These are phyloP conservation scores for Hapalemur alaotrensis DNA, from an alignment of 2,797 vertebrate genomes.

Conservation along the genomic window DNA sequence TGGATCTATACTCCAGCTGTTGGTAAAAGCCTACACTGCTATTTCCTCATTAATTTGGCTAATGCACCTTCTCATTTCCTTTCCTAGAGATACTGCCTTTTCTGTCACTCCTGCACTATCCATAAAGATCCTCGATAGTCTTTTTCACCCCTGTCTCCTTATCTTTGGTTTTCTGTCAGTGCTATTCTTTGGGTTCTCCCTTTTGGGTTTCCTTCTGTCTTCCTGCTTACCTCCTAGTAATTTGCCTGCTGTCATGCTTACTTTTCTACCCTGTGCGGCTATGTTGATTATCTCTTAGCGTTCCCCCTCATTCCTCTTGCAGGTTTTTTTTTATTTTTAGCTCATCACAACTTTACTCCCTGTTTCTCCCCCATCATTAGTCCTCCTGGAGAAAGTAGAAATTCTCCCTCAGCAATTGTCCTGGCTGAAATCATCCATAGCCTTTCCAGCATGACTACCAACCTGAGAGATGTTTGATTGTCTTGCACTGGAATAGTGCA, in stretches of 20 bases:
- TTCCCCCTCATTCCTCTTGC: background rate
- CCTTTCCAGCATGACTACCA: background rate
- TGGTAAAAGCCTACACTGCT: background rate
- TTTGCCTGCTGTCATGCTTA: background rate
- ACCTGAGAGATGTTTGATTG: background rate
- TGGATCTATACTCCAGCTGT: background rate
- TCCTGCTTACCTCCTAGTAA: background rate
- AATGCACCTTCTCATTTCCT: background rate
- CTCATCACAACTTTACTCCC: background rate
- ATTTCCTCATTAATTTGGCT: background rate
- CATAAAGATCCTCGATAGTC: background rate
- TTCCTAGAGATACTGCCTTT: background rate
- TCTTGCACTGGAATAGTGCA: background rate
- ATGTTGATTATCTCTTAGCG: background rate
- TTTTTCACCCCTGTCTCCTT: background rate
- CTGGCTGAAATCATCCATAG: background rate
- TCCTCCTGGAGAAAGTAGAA: background rate
- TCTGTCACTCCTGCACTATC: background rate
- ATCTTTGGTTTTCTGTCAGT: background rate
- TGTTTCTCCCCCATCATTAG: background rate
- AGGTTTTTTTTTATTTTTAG: background rate
- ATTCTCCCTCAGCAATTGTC: background rate
- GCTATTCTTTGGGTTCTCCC: too few species aligned
- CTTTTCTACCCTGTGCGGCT: background rate
- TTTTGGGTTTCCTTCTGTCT: background rate